Evolutionary conservation across 2,888 invertebrate species (phyloP).

Genomic region (Plagodis pulveraria): DNA sequence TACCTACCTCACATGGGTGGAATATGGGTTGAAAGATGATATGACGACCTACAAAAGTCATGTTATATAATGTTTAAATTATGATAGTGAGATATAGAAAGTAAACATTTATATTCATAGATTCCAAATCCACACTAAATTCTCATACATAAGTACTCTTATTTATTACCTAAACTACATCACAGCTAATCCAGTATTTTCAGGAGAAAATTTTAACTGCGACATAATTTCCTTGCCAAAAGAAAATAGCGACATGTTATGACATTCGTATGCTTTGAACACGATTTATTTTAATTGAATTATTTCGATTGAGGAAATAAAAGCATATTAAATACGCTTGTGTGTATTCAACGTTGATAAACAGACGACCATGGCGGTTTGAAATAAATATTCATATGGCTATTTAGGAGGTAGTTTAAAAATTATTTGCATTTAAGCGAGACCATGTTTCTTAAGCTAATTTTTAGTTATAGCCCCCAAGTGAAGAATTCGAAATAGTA

Average conservation of each 20-base stretch:
- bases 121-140: conserved; percentile 3
- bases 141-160: conserved; percentile 6
- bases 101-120: not conserved
- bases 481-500: too few species aligned
- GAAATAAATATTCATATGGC: too few species aligned
- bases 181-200: conserved; percentile 21
- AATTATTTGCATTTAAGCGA: too few species aligned
- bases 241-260: conserved; percentile 31
- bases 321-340: conserved; percentile 1
- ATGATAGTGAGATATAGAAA: too few species aligned
- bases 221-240: conserved; percentile 21
- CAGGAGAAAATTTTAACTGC: conserved; percentile 16
- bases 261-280: conserved; percentile 27
- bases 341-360: not conserved
- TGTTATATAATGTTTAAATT: too few species aligned
- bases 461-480: too few species aligned
- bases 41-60: too few species aligned
- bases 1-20: too few species aligned
- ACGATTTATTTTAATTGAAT: conserved; percentile 18
- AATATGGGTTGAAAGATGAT: too few species aligned
- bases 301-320: conserved; percentile 7
- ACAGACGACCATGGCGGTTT: too few species aligned
- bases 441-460: too few species aligned
- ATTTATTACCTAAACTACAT: conserved; percentile 26
- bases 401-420: too few species aligned